A percentile compares a stretch with the other conserved stretches of the same genome.
These are phyloP conservation scores for Corticium candelabrum DNA, from an alignment of 37 sponge, comb jelly and placozoan genomes.

Conservation along the genomic window DNA sequence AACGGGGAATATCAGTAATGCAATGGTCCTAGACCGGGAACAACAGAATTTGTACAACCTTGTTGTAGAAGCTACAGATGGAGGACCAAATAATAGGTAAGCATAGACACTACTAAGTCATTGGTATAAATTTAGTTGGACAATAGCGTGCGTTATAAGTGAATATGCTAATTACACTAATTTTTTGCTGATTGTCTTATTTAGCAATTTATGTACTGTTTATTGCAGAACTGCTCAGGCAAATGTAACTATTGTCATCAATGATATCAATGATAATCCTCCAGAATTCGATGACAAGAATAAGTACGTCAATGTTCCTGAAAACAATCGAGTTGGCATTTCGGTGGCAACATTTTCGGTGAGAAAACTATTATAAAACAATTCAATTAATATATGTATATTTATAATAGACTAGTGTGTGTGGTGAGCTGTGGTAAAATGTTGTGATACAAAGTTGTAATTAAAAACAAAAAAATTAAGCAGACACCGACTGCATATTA, in stretches of 20 bases:
- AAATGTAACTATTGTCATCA: conserved; percentile 10
- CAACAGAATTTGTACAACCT: not conserved
- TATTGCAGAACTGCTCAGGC: not conserved
- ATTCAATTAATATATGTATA: too few relatives aligned
- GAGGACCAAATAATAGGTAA: not conserved
- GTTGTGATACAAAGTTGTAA: too few relatives aligned
- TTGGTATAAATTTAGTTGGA: too few relatives aligned
- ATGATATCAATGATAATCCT: not conserved
- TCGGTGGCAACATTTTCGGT: not conserved
- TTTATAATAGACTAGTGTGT: too few relatives aligned
- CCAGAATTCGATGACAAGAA: conserved; percentile 15
- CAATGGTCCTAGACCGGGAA: conserved; percentile 22
- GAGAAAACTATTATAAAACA: too few relatives aligned
- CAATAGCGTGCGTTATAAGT: too few relatives aligned
- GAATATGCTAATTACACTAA: too few relatives aligned
- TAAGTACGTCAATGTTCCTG: conserved; percentile 19
- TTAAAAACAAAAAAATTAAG: too few relatives aligned
- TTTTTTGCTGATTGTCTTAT: too few relatives aligned
- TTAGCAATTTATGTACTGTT: too few relatives aligned
- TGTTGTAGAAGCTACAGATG: conserved; percentile 21
- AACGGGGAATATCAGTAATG: conserved; percentile 28
- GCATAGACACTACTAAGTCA: not conserved
- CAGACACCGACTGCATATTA: too few relatives aligned
- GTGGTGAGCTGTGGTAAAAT: too few relatives aligned
- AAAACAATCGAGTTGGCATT: conserved; percentile 1